These are phyloP conservation scores for Potorous gilbertii DNA, from an alignment of 2,797 vertebrate species.

Conservation along the genomic window DNA sequence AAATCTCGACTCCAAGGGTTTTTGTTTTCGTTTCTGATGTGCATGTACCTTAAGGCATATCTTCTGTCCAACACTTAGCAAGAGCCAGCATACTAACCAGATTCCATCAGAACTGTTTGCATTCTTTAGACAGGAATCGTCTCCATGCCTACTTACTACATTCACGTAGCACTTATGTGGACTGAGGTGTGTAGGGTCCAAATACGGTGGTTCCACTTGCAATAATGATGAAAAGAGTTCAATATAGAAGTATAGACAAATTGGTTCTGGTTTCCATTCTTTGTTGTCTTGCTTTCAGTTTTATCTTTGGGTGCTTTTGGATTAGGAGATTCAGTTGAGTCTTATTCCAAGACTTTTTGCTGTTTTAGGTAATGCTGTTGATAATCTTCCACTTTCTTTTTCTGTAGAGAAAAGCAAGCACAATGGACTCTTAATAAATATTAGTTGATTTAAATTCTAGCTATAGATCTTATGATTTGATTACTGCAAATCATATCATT, in stretches of 20 bases:
- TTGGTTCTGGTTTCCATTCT: neutral
- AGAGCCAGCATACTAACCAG: neutral
- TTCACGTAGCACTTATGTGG: neutral
- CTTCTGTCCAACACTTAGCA: neutral
- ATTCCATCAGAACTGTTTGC: neutral
- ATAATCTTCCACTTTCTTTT: neutral
- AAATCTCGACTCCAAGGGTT: neutral
- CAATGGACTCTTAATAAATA: slow-evolving; percentile 24
- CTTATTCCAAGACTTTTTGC: neutral
- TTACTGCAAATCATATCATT: neutral
- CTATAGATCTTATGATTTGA: neutral
- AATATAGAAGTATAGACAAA: neutral
- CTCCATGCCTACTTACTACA: neutral
- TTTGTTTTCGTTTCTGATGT: neutral
- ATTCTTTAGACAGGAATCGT: neutral
- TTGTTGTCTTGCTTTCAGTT: neutral
- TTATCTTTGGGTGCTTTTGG: neutral
- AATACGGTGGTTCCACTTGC: neutral
- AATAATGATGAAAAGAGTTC: neutral
- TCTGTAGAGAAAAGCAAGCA: neutral
- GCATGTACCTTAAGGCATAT: neutral
- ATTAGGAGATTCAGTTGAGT: neutral
- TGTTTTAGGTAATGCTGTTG: neutral
- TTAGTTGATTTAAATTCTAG: slow-evolving; percentile 12
- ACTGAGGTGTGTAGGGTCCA: neutral